Base-by-base conservation (phyloP, 2,113 vertebrate species). In the Tiliqua scincoides region DNA sequence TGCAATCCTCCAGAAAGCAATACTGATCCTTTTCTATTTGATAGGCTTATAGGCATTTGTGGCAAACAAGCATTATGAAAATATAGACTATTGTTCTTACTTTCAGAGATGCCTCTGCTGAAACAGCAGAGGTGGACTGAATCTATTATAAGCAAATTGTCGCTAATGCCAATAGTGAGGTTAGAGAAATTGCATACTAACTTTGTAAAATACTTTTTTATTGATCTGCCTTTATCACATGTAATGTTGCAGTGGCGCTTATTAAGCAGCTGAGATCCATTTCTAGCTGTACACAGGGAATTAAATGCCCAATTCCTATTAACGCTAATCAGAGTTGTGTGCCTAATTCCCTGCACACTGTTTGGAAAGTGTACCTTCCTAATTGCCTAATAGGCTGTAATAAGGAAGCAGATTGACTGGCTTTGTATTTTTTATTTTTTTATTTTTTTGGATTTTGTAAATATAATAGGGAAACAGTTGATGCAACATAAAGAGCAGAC, bases 231-330 rank as follows among this genome's bases (percentile, higher is more conserved):
- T 95, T 94, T 93, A 94, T 94, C 90, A 91, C 84, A 83, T 83
- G 63, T 89, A 91, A 89, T 91, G 86, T 90, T 88, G 84, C n/a
- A 14, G 27, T 2, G 84, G 90, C 75, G 81, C 82, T 87, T 82
- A 93, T 93, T 94, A 94, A 95, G 90, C 59, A 92, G 86, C 0
- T 0, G 40, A 91, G 91, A 94, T 93, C 86, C 32, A n/a, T 92
- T 95, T 91, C 89, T 89, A 87, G 91, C 91, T 86, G 86, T 87
- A 90, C 83, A 83, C 89, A 91, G 86, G 89, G 90, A 94, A 94
- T 95, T 94, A 94, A 95, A 94, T 94, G 92, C 91, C 93, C 93
- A 88, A 85, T 95, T 95, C 92, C 90, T 95, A 89, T 93, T 91
- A 92, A 88, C 93, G 89, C 84, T 93, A 93, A 92, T 93, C 93